Evolutionary conservation across 2,888 invertebrate species (phyloP), one percentile per base, ranked within the genome.

Genomic region (Epinotia demarniana): DNA sequence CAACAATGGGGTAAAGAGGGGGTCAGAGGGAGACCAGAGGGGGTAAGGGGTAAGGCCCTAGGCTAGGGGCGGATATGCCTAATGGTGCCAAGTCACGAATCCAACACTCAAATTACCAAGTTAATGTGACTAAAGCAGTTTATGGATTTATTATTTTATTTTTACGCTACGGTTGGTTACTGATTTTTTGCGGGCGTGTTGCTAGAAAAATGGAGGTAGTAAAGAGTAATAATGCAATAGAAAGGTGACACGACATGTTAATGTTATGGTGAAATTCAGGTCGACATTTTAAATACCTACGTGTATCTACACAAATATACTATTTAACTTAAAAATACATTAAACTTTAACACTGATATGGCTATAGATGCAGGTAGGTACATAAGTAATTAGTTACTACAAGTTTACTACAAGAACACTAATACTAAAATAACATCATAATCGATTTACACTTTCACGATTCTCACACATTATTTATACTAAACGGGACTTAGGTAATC

Each of bases 71-170:
- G 92, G 91, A 91, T 89, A 86, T 84, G 79, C 86, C 85, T 93
- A 93, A 93, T 93, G 90, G 91, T 80, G 79, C 80, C 84, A 77
- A 90, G 92, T 91, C 93, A 93, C 93, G 93, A 90, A 89, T 82
- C 75, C 82, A 77, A 80, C 86, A 85, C 87, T 86, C 87, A 88
- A 89, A 88, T 88, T 87, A 87, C 83, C 66, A 77, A 74, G 85
- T 84, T 87, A 86, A 84, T 85, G 81, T 77, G 79, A 73, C 72
- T 55, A 72, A 72, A 66, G 74, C 68, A 67, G 77, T 77, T 75
- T 78, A 78, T 75, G 49, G 75, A 72, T 75, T 75, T 75, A 75
- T 75, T 75, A 75, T 75, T 75, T 75, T 75, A 71, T 69, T 69
- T 69, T 69, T 64, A 73, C 63, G 73, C 63, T 46, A 62, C 39